phyloP scores from a whole-genome alignment of 1,140 invertebrate genomes.

The Venturia canescens region DNA sequence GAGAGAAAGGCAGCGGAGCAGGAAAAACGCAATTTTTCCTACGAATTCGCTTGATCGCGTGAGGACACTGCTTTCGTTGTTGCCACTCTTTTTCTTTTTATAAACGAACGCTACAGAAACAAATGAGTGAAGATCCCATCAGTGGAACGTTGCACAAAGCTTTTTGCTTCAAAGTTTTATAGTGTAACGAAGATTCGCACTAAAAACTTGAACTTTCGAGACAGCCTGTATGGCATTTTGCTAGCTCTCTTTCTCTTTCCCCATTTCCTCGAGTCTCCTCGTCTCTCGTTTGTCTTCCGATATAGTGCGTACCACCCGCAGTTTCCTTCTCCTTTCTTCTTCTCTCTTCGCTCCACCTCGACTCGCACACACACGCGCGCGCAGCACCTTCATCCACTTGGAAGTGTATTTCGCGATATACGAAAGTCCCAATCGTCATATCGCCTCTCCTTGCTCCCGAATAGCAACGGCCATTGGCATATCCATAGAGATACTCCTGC shows the following conservation, averaged over 20 bases:
- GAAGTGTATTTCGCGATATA: conserved; percentile 37
- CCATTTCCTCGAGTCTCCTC: conserved; percentile 56
- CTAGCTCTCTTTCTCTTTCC: conserved; percentile 21
- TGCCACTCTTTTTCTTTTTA: no score
- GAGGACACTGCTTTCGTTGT: no score
- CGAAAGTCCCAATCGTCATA: conserved; percentile 48
- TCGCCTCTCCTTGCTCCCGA: conserved; percentile 14
- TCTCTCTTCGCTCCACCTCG: neutral
- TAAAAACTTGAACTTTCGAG: no score
- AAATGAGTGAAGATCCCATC: no score
- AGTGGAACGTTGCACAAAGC: no score
- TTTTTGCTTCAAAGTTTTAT: no score
- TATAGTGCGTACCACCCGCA: conserved; percentile 11
- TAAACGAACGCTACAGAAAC: no score
- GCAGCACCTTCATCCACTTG: neutral
- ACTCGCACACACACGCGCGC: neutral
- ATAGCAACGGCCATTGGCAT: neutral
- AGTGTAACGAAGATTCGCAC: no score
- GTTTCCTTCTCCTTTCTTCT: conserved; percentile 29
- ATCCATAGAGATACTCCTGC: conserved; percentile 8
- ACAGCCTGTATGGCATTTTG: neutral
- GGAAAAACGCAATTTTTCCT: no score
- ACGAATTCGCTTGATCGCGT: no score
- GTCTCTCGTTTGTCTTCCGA: conserved; percentile 35
- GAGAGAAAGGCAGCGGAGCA: no score